Evolutionary conservation across 37 sponge, comb jelly and placozoan genomes (phyloP), one percentile per base, ranked within the genome.

Genomic region (Dysidea cf. avara): DNA sequence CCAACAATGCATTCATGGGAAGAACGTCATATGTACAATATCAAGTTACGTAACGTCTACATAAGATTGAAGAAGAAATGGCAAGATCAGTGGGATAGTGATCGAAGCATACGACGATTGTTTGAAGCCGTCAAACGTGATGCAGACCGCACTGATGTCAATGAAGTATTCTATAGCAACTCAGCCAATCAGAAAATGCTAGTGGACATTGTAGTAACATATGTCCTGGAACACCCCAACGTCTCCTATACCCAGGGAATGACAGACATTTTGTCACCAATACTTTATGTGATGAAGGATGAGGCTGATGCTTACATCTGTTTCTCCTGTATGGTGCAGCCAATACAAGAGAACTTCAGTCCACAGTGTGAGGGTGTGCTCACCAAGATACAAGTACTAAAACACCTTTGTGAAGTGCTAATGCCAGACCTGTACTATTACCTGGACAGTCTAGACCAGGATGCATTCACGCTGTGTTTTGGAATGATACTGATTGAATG

Each of bases 181-280:
- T n/a, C 51, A 17, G 77, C 80, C 67, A 84, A 80, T 62, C 38
- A 84, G 33, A 76, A 84, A 71, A 78, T 80, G 34, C 76, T 89
- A 31, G 58, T 74, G 40, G 76, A 79, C 60, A 68, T 89, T 9
- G 53, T 76, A 16, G 64, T 71, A 22, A 79, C 81, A n/a, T 89
- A 84, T 65, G 67, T 48, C 11, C 56, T 83, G 50, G 90, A 89
- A 56, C 90, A 89, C 60, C 29, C 20, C 1, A 66, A 64, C 1
- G 51, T 79, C 24, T 67, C 86, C 1, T 89, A 89, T 81, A 89
- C 90, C 0, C 90, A 89, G 67, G 90, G 90, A 2, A 89, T 89
- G 90, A 89, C 90, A 0, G 90, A 89, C 56, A 64, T 89, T 14
- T 81, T 84, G 46, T 80, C 83, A 14, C 90, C 90, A 0, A 64